These are phyloP conservation scores for Latrodectus elegans DNA, from an alignment of 2,888 invertebrate genomes.

Conservation along the genomic window DNA sequence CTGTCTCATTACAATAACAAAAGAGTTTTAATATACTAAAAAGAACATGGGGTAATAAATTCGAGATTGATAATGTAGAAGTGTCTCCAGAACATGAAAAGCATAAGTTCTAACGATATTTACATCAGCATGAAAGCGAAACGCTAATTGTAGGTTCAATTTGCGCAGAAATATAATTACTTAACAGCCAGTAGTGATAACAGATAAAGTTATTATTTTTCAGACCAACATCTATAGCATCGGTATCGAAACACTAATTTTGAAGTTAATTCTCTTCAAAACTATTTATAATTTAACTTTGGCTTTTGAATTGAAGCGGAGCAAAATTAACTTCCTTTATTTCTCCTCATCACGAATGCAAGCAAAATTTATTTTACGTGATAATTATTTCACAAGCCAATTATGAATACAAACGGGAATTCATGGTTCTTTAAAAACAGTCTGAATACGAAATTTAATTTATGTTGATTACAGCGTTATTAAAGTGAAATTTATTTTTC, in stretches of 20 bases:
- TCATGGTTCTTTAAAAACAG: too few relatives aligned
- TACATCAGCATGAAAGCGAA: slow-evolving; percentile 18
- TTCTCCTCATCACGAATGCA: too few relatives aligned
- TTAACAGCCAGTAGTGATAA: slow-evolving; percentile 34
- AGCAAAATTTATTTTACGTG: too few relatives aligned
- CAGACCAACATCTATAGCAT: background rate
- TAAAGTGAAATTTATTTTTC: too few relatives aligned
- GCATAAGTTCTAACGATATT: slow-evolving; percentile 31
- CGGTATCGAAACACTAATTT: background rate
- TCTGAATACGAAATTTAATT: too few relatives aligned
- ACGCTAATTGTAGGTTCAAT: slow-evolving; percentile 47
- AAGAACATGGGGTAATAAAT: slow-evolving; percentile 41
- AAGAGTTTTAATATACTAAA: slow-evolving; percentile 38
- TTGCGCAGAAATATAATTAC: slow-evolving; percentile 59
- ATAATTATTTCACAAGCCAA: too few relatives aligned
- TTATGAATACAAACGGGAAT: too few relatives aligned
- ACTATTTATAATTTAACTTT: background rate
- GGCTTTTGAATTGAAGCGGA: background rate
- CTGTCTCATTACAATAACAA: slow-evolving; percentile 37
- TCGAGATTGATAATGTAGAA: slow-evolving; percentile 43
- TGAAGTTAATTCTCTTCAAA: slow-evolving; percentile 2
- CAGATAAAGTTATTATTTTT: slow-evolving; percentile 2
- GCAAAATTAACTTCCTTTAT: too few relatives aligned
- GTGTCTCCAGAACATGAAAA: slow-evolving; percentile 3
- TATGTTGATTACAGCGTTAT: too few relatives aligned